These are phyloP conservation scores for Meles meles DNA, from an alignment of 2,113 vertebrate genomes.

Conservation along the genomic window DNA sequence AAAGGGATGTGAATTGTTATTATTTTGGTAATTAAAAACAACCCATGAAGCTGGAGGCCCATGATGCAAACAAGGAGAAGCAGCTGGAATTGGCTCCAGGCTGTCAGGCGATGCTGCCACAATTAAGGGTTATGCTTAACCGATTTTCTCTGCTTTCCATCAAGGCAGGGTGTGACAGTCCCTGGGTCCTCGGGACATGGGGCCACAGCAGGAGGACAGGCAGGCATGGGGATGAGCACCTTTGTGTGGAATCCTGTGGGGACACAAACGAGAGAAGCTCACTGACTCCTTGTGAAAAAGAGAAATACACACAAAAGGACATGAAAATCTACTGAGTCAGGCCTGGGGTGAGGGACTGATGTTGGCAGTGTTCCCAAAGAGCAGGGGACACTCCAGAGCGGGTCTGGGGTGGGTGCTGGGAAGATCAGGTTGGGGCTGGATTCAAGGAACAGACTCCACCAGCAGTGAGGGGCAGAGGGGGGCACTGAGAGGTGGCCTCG, in stretches of 20 bases:
- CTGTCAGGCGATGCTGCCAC: neutral
- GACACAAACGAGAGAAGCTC: neutral
- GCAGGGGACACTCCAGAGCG: too few species aligned
- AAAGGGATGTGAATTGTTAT: slow-evolving; percentile 29
- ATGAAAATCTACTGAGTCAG: neutral
- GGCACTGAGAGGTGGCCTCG: neutral
- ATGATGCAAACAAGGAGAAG: neutral
- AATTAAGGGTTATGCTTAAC: slow-evolving; percentile 43
- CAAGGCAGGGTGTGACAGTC: slow-evolving; percentile 2
- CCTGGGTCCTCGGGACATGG: neutral
- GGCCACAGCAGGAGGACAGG: neutral
- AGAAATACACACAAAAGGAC: neutral
- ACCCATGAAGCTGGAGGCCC: neutral
- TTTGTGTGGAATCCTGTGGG: neutral
- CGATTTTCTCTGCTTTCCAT: slow-evolving; percentile 34
- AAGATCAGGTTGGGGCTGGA: neutral
- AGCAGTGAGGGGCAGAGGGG: neutral
- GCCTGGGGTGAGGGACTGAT: neutral
- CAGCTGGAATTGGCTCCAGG: slow-evolving; percentile 22
- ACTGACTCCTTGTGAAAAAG: neutral
- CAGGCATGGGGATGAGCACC: neutral
- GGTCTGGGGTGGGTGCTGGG: neutral
- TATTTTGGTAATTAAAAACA: slow-evolving; percentile 53
- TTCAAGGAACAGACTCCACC: neutral
- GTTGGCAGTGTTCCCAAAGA: accelerated